A percentile compares a stretch with the other conserved stretches of the same genome.
Conservation (phyloP, 2,113 vertebrate genomes). For the Phrynocephalus versicolor region DNA sequence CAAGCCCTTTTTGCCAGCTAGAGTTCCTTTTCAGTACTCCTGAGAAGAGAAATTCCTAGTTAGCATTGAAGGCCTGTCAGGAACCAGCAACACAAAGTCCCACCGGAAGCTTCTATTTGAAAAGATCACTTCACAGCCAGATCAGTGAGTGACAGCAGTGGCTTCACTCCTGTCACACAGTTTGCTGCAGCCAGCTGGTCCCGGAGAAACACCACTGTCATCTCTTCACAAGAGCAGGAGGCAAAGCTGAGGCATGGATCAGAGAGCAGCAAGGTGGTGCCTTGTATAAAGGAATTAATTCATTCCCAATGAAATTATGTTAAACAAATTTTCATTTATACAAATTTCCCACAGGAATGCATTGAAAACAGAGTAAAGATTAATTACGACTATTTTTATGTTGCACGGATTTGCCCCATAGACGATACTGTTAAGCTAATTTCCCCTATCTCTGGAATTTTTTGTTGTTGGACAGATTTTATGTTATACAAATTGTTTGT, state of each 20-base stretch:
- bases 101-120: conserved; percentile 51
- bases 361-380: too few relatives aligned
- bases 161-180: neutral
- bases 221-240: conserved; percentile 24
- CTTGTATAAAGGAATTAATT: too few relatives aligned
- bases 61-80: conserved; percentile 44
- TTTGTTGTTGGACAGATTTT: too few relatives aligned
- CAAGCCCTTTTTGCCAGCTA: neutral
- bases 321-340: too few relatives aligned
- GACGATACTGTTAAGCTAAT: too few relatives aligned
- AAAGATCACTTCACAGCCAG: conserved; percentile 38
- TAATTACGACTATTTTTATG: too few relatives aligned
- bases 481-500: too few relatives aligned
- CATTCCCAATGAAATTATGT: too few relatives aligned
- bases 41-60: conserved; percentile 38
- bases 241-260: neutral
- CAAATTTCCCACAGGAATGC: too few relatives aligned
- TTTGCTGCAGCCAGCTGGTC: neutral
- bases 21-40: neutral
- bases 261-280: conserved; percentile 10
- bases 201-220: conserved; percentile 15
- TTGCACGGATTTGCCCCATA: too few relatives aligned
- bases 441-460: too few relatives aligned
- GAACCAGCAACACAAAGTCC: conserved; percentile 44
- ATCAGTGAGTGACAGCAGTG: conserved; percentile 25